Evolutionary conservation across 2,113 vertebrate genomes (phyloP).

Genomic region (Sitta europaea): DNA sequence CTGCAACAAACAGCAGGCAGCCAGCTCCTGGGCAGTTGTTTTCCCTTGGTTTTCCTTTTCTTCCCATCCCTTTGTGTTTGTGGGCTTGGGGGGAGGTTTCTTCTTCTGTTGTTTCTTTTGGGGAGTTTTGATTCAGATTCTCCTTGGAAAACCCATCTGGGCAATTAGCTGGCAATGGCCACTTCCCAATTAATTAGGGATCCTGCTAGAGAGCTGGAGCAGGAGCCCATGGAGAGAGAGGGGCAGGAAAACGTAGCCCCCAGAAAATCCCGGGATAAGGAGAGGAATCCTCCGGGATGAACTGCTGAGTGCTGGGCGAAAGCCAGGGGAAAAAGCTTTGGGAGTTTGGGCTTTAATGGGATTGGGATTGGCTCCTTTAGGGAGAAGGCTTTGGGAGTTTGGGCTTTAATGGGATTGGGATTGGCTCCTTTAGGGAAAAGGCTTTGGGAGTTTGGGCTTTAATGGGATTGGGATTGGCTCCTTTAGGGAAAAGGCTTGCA

Average conservation of each 20-base stretch:
- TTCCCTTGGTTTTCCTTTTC: neutral
- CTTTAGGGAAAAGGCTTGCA: neutral
- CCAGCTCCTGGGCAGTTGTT: neutral
- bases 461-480: neutral
- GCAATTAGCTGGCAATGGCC: neutral
- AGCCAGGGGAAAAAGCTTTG: neutral
- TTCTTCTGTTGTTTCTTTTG: neutral
- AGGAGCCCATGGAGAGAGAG: neutral
- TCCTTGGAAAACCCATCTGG: neutral
- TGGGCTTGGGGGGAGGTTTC: neutral
- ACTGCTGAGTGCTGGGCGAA: neutral
- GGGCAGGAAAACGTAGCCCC: neutral
- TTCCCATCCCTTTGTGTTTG: neutral
- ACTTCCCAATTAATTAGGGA: neutral
- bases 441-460: neutral
- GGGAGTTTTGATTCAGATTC: neutral
- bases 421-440: neutral
- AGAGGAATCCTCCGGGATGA: neutral
- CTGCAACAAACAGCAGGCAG: neutral
- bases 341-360: no score
- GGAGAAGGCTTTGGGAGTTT: no score
- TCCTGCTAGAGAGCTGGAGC: neutral
- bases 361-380: neutral
- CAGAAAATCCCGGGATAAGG: neutral
- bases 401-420: neutral